Conservation (phyloP, 2,113 vertebrate species). For the Caranx ignobilis region DNA sequence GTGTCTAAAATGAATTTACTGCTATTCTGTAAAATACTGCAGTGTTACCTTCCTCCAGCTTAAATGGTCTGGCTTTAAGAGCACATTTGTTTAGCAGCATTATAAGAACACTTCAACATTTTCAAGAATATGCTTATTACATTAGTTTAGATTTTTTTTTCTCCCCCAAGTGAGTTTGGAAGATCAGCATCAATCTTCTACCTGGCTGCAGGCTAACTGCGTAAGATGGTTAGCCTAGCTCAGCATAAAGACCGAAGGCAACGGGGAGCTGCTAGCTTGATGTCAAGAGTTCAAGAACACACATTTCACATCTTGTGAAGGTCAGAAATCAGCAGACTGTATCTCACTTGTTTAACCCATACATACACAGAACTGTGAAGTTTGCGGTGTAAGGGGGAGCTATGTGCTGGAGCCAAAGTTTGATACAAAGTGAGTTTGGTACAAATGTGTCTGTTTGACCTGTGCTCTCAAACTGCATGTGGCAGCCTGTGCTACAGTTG, state of each 20-base stretch:
- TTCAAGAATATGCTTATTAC: background rate
- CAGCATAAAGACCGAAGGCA: background rate
- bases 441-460: background rate
- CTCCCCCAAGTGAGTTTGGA: background rate
- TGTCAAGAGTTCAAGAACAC: background rate
- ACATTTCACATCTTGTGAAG: background rate
- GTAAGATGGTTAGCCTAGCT: background rate
- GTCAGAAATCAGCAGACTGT: background rate
- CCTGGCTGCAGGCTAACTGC: background rate
- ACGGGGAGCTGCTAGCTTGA: background rate
- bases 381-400: background rate
- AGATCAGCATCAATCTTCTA: background rate
- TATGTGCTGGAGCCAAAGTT: background rate
- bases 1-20: constrained; percentile 19
- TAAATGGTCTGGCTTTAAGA: background rate
- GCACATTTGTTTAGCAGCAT: background rate
- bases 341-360: background rate
- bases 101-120: background rate
- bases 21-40: background rate
- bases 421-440: background rate
- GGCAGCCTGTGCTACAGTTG: background rate
- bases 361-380: background rate
- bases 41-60: background rate
- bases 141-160: background rate
- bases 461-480: background rate